Evolutionary conservation across 2,888 invertebrate species (phyloP).

Genomic region (Thyatira batis): DNA sequence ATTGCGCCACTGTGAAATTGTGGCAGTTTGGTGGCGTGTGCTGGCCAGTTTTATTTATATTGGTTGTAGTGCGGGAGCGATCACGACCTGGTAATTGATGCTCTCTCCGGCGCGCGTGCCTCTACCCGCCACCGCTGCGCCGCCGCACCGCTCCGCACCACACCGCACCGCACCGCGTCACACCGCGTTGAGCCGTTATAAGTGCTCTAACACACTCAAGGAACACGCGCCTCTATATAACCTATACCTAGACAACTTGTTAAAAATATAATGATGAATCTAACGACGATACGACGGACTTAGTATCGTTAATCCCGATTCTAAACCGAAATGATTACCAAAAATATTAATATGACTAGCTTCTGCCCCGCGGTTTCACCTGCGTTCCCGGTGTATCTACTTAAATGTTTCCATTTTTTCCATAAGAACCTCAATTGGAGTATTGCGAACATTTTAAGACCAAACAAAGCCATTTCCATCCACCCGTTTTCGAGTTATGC

Average conservation of each 20-base stretch:
- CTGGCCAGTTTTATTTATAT: conserved; percentile 77
- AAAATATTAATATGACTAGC: no score
- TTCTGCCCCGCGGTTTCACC: no score
- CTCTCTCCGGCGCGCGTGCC: conserved; percentile 63
- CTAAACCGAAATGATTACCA: no score
- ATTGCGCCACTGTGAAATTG: conserved; percentile 75
- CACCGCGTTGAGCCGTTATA: conserved; percentile 42
- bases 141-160: not conserved
- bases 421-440: no score
- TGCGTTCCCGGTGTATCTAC: no score
- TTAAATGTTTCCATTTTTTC: no score
- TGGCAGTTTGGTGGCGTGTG: conserved; percentile 60
- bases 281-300: no score
- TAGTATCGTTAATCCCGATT: no score
- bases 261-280: no score
- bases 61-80: conserved; percentile 76
- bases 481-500: no score
- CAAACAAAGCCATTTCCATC: no score
- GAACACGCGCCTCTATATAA: conserved; percentile 43
- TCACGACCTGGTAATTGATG: conserved; percentile 81
- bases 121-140: conserved; percentile 33
- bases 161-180: not conserved
- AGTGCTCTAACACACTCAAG: conserved; percentile 48
- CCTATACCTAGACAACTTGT: conserved; percentile 24
- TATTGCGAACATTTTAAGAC: no score